Base-by-base conservation (phyloP, 2,888 invertebrate species). In the Sturmia bella region DNA sequence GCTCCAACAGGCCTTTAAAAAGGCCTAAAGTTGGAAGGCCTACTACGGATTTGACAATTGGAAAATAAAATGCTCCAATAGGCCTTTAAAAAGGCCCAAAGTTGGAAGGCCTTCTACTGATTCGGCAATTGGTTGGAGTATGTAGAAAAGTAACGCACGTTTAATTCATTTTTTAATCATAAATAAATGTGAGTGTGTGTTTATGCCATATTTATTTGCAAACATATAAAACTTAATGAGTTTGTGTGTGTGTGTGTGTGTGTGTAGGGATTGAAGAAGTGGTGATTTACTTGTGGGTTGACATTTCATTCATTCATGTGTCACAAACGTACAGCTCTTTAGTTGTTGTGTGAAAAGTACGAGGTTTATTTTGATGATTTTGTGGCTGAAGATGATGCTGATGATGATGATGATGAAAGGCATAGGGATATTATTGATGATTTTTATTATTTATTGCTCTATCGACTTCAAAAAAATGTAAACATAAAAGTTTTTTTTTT, bases 271-370 rank as follows among this genome's bases (percentile, higher is more conserved):
- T 9, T 48, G 54, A 66, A 72, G 9, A 32, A 63, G 57, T 70
- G 70, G 41, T 72, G 80, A 76, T 66, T 72, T 76, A 39, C 32
- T 72, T 66, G 75, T 76, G 76, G 70, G 54, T 37, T 45, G 17
- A 72, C 52, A 69, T 59, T 63, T 69, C 13, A 61, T 61, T 74
- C 54, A 50, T 56, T 32, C 69, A 69, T 43, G 37, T 48, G 63
- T 15, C 45, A 43, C 61, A 39, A n/a, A 43, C 59, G 6, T 7
- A n/a, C 19, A 4, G 37, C 56, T 37, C 5, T 37, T 27, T 1
- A 12, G 13, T 17, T 24, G 15, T 41, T 17, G 12, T 50, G 21
- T 48, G 4, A 48, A 12, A 48, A 50, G 13, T 21, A 4, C 5
- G 27, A 32, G 27, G 27, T 52, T 27, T 6, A 21, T 45, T 48